Percentiles rank a stretch among this genome's conserved stretches.
Evolutionary conservation across 1,140 invertebrate genomes (phyloP).

Genomic region (Phymastichus coffea): DNA sequence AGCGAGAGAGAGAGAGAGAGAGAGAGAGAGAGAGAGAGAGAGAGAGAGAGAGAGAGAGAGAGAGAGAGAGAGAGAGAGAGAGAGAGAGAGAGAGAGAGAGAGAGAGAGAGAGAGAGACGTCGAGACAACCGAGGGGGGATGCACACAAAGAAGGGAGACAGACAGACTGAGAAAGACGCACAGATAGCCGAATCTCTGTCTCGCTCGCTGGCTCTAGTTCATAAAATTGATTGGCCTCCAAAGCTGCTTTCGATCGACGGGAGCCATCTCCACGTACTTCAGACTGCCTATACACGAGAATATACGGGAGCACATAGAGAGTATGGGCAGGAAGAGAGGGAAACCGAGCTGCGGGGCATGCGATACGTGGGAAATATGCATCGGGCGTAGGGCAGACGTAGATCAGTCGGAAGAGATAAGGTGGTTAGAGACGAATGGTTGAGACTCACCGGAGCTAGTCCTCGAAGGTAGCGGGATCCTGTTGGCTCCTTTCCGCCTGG

Average conservation of each 20-base stretch:
- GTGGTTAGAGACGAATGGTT: background rate
- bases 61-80: background rate
- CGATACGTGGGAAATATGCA: background rate
- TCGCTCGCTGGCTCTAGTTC: no score
- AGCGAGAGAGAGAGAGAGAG: no score
- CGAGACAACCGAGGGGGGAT: conserved; percentile 14
- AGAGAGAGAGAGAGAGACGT: background rate
- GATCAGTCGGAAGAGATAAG: background rate
- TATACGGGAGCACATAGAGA: background rate
- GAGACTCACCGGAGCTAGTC: conserved; percentile 68
- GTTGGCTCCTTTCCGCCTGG: conserved; percentile 81
- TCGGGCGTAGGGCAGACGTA: background rate
- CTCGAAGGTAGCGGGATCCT: conserved; percentile 78
- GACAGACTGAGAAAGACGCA: no score
- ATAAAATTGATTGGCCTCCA: no score
- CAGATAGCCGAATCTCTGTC: conserved; percentile 13
- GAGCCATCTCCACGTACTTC: no score
- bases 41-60: background rate
- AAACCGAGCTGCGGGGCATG: no score
- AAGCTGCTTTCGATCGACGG: no score
- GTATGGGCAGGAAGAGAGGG: background rate
- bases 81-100: background rate
- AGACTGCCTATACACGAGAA: background rate
- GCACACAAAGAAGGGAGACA: conserved; percentile 21
- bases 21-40: background rate